Evolutionary conservation across 2,888 invertebrate genomes (phyloP).

Genomic region (Cryptosula pallasiana): DNA sequence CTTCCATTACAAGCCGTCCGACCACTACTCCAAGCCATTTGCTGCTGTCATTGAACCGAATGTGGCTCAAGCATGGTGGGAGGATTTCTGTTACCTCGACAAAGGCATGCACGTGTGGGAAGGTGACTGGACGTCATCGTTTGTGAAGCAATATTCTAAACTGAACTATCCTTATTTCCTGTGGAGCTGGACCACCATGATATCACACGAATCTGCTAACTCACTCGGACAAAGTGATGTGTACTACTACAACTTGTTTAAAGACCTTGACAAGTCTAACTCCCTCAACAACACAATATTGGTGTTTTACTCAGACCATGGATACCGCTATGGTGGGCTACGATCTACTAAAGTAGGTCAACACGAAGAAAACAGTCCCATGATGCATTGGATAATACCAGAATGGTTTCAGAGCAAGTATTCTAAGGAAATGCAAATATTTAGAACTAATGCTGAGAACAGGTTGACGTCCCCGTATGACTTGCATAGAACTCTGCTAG

Average conservation of each 20-base stretch:
- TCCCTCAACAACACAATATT: background rate
- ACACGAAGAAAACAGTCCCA: background rate
- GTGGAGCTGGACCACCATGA: background rate
- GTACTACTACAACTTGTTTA: background rate
- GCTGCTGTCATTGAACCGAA: background rate
- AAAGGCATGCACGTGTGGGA: background rate
- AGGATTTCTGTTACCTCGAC: background rate
- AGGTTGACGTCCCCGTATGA: background rate
- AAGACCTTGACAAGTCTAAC: background rate
- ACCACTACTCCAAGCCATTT: background rate
- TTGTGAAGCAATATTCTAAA: background rate
- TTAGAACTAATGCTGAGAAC: background rate
- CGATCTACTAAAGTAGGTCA: background rate
- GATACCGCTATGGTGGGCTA: background rate
- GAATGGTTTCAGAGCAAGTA: background rate
- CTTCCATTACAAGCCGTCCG: background rate
- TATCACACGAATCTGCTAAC: background rate
- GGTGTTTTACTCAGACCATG: background rate
- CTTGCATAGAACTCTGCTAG: background rate
- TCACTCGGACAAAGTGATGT: background rate
- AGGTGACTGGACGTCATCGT: background rate
- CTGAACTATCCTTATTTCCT: background rate
- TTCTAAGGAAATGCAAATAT: background rate
- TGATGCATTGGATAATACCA: background rate
- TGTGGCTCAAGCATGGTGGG: background rate